Base-by-base conservation (phyloP, 2,888 invertebrate species). In the Galeopsomyia nigrocyanea region DNA sequence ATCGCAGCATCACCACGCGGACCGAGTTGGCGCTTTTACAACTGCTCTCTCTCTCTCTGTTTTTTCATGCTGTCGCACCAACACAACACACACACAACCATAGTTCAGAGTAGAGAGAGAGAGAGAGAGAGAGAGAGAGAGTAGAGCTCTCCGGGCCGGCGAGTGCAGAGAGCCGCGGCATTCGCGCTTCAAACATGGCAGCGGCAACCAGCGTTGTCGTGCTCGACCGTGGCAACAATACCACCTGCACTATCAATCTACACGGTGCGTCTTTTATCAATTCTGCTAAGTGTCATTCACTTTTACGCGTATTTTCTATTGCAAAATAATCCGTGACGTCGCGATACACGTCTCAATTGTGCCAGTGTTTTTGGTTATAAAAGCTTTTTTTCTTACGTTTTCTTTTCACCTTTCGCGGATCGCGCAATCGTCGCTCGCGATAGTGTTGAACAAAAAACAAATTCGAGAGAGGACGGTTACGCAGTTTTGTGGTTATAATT, bases 181-280 rank as follows among this genome's bases (percentile, higher is more conserved):
- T 86, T 86, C 85, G 84, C 83, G 82, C 80, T 81, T 84, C 82
- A 84, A 90, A 90, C 90, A 90, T 90, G 91, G 91, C 91, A 91
- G 95, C 95, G 86, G 93, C 93, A 90, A 95, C 96, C 87, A 95
- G 95, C 91, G 96, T 96, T 89, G 96, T 97, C 88, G 95, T 96
- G 86, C 91, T 95, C 86, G 96, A 97, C 89, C 92, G 97, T 88
- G 96, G 96, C 88, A 96, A 97, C 90, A 96, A 96, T 90, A 97
- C 96, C 88, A 96, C 96, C 87, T 96, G 96, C 89, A 96, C 96
- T 86, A 95, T 97, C 88, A 97, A 97, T 91, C 92, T 97, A 88
- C 96, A 96, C 89, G 97, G 97, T 97, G 92, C 89, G 84, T 83
- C 80, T 75, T 3, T 39, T 39, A 39, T 39, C 39, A 3, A 39